Evolutionary conservation across 2,113 vertebrate species (phyloP), one percentile per base, ranked within the genome.

Genomic region (Promerops cafer): DNA sequence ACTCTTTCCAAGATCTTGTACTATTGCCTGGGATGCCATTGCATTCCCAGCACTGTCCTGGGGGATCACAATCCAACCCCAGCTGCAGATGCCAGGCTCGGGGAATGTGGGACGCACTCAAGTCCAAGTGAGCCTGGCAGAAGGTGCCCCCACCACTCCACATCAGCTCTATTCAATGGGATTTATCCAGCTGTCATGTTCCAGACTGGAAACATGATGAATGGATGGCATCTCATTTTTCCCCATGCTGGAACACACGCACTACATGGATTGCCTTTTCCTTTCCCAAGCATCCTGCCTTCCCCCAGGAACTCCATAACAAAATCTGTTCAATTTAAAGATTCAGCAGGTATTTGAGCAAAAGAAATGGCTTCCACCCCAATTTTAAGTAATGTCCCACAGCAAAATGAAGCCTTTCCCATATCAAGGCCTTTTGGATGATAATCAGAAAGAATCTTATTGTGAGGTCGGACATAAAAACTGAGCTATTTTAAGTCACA

Each of bases 141-240:
- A 56, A 95, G 74, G 60, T 63, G 53, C 35, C 47, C 17, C 78
- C 45, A 57, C 23, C 30, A 42, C 53, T 69, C 61, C 6, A 30
- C 24, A 27, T 64, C 78, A 60, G 75, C 72, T 93, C 86, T 70
- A 81, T 70, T 83, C 80, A 84, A 39, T 0, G 2, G 93, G 93
- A 94, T 91, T 94, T 86, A 94, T 64, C 68, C 96, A 96, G 94
- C 90, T 94, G 93, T 71, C 95, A 14, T 1, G 20, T 60, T 95
- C 91, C 94, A 54, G 28, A n/a, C 54, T 52, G 47, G 37, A 45
- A 45, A 60, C 39, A 45, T 5, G 15, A 53, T 60, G 22, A 78
- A 39, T 16, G 33, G 61, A 78, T 12, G 71, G 74, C 71, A 75
- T 75, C 90, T 84, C 56, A 4, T 59, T 90, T 85, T 70, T 35